A percentile compares a stretch with the other conserved stretches of the same genome.
Evolutionary conservation across 2,888 invertebrate genomes (phyloP).

Genomic region (Eilema depressum): DNA sequence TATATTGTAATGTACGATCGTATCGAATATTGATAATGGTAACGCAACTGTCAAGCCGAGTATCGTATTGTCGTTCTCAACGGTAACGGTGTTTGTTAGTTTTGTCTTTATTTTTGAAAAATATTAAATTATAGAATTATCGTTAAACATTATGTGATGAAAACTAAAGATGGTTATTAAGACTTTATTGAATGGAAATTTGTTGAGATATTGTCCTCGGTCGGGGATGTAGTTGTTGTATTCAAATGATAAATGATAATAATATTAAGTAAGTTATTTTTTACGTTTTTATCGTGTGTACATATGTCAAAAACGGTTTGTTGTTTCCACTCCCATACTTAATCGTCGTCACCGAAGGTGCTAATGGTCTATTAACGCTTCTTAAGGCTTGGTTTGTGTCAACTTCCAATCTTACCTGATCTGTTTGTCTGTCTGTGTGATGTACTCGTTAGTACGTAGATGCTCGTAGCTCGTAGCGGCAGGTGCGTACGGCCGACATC

Average conservation of each 20-base stretch:
- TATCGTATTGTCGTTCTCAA: constrained; percentile 63
- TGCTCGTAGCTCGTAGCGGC: constrained; percentile 28
- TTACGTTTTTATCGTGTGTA: constrained; percentile 87
- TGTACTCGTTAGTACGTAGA: constrained; percentile 22
- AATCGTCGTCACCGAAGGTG: constrained; percentile 83
- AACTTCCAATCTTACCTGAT: constrained; percentile 54
- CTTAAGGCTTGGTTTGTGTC: constrained; percentile 73
- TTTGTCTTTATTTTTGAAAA: constrained; percentile 72
- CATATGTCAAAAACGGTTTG: constrained; percentile 81
- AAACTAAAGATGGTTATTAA: constrained; percentile 81
- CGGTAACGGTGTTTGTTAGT: constrained; percentile 74
- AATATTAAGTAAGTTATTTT: constrained; percentile 88
- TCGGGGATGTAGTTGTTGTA: constrained; percentile 86
- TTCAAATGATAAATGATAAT: constrained; percentile 85
- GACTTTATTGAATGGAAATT: constrained; percentile 85
- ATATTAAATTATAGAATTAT: constrained; percentile 79
- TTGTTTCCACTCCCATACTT: constrained; percentile 81
- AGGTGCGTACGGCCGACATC: constrained; percentile 24
- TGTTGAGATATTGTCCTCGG: constrained; percentile 85
- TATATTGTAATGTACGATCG: constrained; percentile 71
- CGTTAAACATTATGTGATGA: constrained; percentile 87
- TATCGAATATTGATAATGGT: constrained; percentile 71
- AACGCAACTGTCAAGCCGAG: constrained; percentile 57
- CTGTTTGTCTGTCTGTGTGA: constrained; percentile 57
- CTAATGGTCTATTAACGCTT: constrained; percentile 86